Evolutionary conservation across 2,888 invertebrate genomes (phyloP).

Genomic region (Panopea generosa): DNA sequence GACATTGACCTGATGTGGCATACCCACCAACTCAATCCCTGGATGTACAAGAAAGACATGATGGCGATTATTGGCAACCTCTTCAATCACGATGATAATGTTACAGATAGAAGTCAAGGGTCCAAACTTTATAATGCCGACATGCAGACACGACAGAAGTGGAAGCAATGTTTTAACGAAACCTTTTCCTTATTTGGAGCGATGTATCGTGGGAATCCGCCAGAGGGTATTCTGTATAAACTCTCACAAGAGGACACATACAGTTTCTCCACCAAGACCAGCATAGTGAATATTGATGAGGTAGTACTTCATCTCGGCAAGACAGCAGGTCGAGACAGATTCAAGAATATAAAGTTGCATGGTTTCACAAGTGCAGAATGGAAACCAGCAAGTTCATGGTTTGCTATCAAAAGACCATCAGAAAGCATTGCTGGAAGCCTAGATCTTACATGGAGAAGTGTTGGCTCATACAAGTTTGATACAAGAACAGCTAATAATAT

Average conservation of each 20-base stretch:
- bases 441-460: slow-evolving; percentile 7
- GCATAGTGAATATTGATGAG: slow-evolving; percentile 41
- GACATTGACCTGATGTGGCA: too few relatives aligned
- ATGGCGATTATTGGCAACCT: slow-evolving; percentile 76
- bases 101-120: slow-evolving; percentile 84
- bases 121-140: slow-evolving; percentile 85
- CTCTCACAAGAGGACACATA: slow-evolving; percentile 77
- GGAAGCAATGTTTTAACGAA: slow-evolving; percentile 84
- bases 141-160: slow-evolving; percentile 84
- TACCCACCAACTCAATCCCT: slow-evolving; percentile 85
- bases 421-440: neutral
- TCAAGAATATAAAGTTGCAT: neutral
- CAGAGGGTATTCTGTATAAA: slow-evolving; percentile 82
- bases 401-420: neutral
- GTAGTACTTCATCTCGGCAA: slow-evolving; percentile 1
- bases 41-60: slow-evolving; percentile 79
- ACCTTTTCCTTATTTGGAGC: slow-evolving; percentile 84
- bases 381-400: neutral
- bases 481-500: slow-evolving; percentile 24
- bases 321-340: neutral
- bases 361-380: neutral
- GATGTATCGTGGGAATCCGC: slow-evolving; percentile 86
- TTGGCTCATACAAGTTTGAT: slow-evolving; percentile 16
- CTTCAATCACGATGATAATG: slow-evolving; percentile 86
- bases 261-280: slow-evolving; percentile 65